Base-by-base conservation (phyloP, 2,113 vertebrate species). In the Siniperca chuatsi region DNA sequence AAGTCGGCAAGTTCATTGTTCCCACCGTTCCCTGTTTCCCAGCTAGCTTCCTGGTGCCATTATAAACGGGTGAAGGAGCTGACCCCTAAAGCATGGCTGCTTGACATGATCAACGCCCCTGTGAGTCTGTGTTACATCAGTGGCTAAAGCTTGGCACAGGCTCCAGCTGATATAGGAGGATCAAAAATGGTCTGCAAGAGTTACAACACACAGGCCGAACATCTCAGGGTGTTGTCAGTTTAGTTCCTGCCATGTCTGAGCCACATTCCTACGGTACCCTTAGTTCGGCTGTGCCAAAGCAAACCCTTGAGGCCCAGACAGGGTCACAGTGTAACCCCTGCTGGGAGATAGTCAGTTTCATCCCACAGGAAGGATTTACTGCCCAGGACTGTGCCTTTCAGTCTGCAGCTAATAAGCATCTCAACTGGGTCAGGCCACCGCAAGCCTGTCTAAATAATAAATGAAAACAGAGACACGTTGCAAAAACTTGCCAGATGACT, bases 361-460 rank as follows among this genome's bases (percentile, higher is more conserved):
- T 93, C 92, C 91, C 90, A 89, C 85, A 88, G 83, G 90, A 93
- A 86, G 92, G 92, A 94, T 94, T 92, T 92, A 89, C 75, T 89
- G 88, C 84, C 82, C 82, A 70, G 69, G 70, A 79, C 87, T 86
- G 82, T 73, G 86, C 84, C 81, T 86, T 68, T 73, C 73, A 84
- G 90, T 87, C 82, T 90, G 86, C 68, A 84, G 83, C 89, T 90
- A 87, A 91, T 89, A 88, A 90, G 84, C 74, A 78, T 70, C 86
- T 64, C 79, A 81, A 86, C 81, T 91, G 87, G 90, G 92, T 92
- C 92, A 92, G 81, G 50, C 81, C 81, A 84, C 88, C 91, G 75
- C 92, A 87, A 87, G 75, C 69, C 65, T 57, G 82, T 80, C 83
- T 70, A 81, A 88, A 92, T 88, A 89, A 93, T 88, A 91, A 90